phyloP scores from a whole-genome alignment of 2,113 vertebrate species.

The Hydrochoerus hydrochaeris region DNA sequence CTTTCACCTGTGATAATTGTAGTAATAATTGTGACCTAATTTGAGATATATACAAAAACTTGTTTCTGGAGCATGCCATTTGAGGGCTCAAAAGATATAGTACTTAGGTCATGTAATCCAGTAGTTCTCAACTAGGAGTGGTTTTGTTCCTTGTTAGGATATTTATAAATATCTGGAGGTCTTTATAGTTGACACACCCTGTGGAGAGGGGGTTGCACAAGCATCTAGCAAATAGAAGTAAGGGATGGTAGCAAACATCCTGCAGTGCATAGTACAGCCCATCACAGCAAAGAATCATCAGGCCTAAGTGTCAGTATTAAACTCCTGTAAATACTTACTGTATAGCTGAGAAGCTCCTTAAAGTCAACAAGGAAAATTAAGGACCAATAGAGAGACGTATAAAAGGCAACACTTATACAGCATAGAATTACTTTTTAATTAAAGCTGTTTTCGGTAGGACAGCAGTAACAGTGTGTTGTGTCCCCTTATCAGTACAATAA shows the following conservation, averaged over 20 bases:
- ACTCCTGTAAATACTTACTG: not conserved
- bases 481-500: not conserved
- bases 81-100: not conserved
- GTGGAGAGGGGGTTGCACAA: not conserved
- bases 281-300: not conserved
- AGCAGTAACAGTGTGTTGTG: not conserved
- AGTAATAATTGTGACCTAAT: not conserved
- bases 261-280: not conserved
- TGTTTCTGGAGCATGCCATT: conserved; percentile 12
- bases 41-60: conserved; percentile 42
- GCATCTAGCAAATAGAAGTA: not conserved
- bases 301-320: not conserved
- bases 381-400: not conserved
- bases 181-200: not conserved
- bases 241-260: not conserved
- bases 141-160: not conserved
- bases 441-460: not conserved
- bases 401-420: not conserved
- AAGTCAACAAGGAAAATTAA: not conserved
- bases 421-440: not conserved
- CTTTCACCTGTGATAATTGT: not conserved
- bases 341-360: not conserved
- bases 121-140: not conserved
- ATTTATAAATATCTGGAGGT: not conserved
- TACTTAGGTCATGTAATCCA: not conserved